Base-by-base conservation (phyloP, 2,797 vertebrate genomes). In the Peromyscus melanophrys region DNA sequence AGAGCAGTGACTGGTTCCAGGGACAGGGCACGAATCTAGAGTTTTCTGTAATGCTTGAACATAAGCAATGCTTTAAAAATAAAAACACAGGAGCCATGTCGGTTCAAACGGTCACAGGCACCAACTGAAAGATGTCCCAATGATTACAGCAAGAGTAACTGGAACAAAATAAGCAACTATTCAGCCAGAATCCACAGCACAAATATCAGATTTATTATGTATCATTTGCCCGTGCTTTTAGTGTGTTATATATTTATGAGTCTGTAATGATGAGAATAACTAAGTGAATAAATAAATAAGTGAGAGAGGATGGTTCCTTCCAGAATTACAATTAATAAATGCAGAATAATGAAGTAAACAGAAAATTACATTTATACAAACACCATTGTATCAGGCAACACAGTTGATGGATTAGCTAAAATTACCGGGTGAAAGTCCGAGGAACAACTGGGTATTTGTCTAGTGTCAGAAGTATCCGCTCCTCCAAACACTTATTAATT, bases 291-390 rank as follows among this genome's bases (percentile, higher is more conserved):
- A 95, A 37, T 77, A 95, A 93, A 86, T 77, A 94, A 90, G 75
- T 55, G 57, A 14, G 49, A 89, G 40, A 69, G 27, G 17, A 52
- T 59, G 83, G 34, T 65, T 65, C 77, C 76, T 94, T 78, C 69
- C 67, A 86, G 78, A 96, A 89, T 78, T 85, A 67, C 82, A 91
- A 90, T 59, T 69, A 96, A 90, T 95, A 91, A 93, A 82, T 14
- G 37, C 19, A 63, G 31, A 83, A 81, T 67, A 93, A 81, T 69
- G 67, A 96, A 71, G 31, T 43, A 90, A 92, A 76, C 0, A 85
- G 87, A 59, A 80, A 94, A 95, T 73, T 34, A 92, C 23, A 82
- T 46, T 76, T 25, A 73, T 92, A 75, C 52, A 77, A 87, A 93
- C 11, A 88, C 29, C 37, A 40, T 23, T 52, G 16, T 16, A 31